phyloP scores from a whole-genome alignment of 1,140 invertebrate species.

The Ips typographus region DNA sequence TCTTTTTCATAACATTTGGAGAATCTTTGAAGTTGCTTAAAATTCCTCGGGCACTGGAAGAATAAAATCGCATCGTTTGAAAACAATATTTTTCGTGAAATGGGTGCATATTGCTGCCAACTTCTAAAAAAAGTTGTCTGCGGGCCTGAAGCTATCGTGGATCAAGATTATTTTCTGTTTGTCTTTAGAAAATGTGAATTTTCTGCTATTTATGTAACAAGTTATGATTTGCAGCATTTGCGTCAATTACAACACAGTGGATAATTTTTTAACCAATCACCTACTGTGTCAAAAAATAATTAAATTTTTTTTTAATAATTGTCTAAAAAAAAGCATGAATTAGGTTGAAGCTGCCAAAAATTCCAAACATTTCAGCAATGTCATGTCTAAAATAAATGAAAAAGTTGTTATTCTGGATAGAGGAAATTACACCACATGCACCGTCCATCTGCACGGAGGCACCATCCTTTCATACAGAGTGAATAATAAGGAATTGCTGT shows the following conservation, averaged over 20 bases:
- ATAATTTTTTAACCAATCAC: too few species aligned
- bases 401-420: conserved; percentile 35
- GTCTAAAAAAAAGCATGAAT: too few species aligned
- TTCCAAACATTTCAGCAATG: too few species aligned
- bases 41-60: conserved; percentile 7
- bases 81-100: conserved; percentile 9
- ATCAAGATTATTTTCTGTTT: conserved; percentile 5
- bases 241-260: too few species aligned
- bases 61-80: conserved; percentile 9
- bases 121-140: conserved; percentile 5
- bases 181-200: neutral
- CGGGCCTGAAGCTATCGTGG: neutral
- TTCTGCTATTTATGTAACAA: too few species aligned
- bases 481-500: conserved; percentile 40
- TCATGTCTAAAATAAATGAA: conserved; percentile 17
- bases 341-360: too few species aligned
- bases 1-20: conserved; percentile 4
- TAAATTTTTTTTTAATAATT: too few species aligned
- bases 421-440: conserved; percentile 40
- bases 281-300: too few species aligned
- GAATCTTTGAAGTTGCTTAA: conserved; percentile 8
- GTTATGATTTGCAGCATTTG: too few species aligned
- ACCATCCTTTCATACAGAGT: conserved; percentile 42
- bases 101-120: conserved; percentile 13
- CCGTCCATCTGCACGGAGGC: conserved; percentile 41